Evolutionary conservation across 2,888 invertebrate species (phyloP), one percentile per base, ranked within the genome.

Genomic region (Acrobasis repandana): DNA sequence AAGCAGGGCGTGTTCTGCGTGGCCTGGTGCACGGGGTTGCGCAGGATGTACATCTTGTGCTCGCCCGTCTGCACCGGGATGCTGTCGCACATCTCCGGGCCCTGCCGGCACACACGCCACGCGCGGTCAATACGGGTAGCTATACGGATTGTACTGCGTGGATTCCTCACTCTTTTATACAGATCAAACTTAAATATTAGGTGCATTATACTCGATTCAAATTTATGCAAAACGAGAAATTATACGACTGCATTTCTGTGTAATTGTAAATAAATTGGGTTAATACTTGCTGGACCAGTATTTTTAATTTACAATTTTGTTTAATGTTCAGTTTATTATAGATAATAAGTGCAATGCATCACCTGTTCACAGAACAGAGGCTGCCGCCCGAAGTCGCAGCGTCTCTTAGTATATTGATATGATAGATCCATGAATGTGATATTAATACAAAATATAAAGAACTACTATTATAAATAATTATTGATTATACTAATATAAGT

Each of bases 1-100:
- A 76, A 86, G 66, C 65, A 64, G 20, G 90, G 91, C 52, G 87
- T 76, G 69, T 90, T 82, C 76, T 93, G 93, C n/a, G 86, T 90
- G 61, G 76, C 77, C 67, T 86, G 79, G 66, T 93, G 85, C 61
- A 93, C 91, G 1, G 94, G 93, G 82, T 94, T 93, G 56, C 93
- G 82, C 64, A 93, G 80, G n/a, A 92, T 82, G 73, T 85, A 93
- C 64, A 78, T 70, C 64, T 78, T 79, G 70, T 84, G 85, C 63
- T 89, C 81, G 0, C 66, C 61, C 1, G 68, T 62, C 69, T 89
- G 80, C 6, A 83, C 68, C 14, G 74, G n/a, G 60, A 91, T 77
- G 67, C 74, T 82, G 78, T 90, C 90, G 67, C 86, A 87, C 72
- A 91, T 67, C 63, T 86, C 87, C 4, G 85, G 86, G 0, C 91